Evolutionary conservation across 2,113 vertebrate species (phyloP), one percentile per base, ranked within the genome.

Genomic region (Gavia stellata): DNA sequence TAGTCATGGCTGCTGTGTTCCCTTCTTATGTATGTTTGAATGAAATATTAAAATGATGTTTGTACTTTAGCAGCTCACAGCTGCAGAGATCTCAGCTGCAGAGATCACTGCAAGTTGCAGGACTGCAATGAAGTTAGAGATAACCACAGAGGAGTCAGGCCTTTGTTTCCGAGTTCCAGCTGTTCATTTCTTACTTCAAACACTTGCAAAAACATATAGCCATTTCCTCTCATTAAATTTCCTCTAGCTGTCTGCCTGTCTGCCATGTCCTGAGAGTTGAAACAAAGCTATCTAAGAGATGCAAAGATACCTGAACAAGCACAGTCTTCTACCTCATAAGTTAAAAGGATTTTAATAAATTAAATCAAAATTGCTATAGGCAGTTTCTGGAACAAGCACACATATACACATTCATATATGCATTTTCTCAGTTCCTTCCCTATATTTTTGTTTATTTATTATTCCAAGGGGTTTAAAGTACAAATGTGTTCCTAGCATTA

Each of bases 161-260:
- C n/a, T 78, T 92, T 92, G 52, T 49, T 45, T 82, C 66, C 77
- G 75, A 78, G 59, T 93, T 84, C 55, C 47, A 70, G 47, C n/a
- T 81, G 44, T 61, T 93, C 49, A 49, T 94, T 92, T 79, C 70
- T 88, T 59, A 52, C 52, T 94, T 91, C 72, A 84, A 92, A 88
- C 47, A 65, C 36, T 65, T 71, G 25, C 56, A 84, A 86, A 88
- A 86, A 59, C 36, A 29, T 10, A 53, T 59, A 79, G 36, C 9
- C 28, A 16, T 65, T 92, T 21, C 47, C 28, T 89, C 61, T 93
- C 45, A 59, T 84, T 70, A 92, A 45, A 88, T 91, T 81, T 90
- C 24, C 36, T 78, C 44, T 56, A 9, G 2, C 42, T 89, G 13
- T 61, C 50, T 96, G 23, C 65, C 24, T 63, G 33, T 63, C 45